These are phyloP conservation scores for Eulacestoma nigropectus DNA, from an alignment of 2,113 vertebrate species.

Conservation along the genomic window DNA sequence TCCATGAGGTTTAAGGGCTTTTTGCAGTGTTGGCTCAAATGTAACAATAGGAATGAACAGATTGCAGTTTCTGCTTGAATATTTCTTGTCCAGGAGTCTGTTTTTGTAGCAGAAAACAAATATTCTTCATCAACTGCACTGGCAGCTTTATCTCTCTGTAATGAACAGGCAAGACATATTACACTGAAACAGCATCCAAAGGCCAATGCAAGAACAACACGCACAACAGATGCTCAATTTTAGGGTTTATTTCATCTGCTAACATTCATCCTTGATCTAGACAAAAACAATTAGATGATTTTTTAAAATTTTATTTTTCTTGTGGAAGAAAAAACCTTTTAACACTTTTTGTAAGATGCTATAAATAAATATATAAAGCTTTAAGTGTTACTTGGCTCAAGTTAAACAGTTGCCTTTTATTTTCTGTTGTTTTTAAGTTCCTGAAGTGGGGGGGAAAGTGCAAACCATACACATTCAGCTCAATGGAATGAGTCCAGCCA, in stretches of 20 bases:
- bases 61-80: not conserved
- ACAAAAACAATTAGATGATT: conserved; percentile 69
- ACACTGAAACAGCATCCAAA: not conserved
- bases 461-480: conserved; percentile 50
- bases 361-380: conserved; percentile 81
- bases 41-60: not conserved
- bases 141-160: not conserved
- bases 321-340: conserved; percentile 49
- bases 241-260: conserved; percentile 76
- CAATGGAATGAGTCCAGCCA: conserved; percentile 1
- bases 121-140: not conserved
- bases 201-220: conserved; percentile 23
- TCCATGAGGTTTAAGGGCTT: not conserved
- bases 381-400: conserved; percentile 68
- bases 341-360: conserved; percentile 64
- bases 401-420: conserved; percentile 43
- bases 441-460: not conserved
- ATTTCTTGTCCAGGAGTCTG: not conserved
- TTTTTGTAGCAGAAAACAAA: not conserved
- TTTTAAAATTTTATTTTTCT: conserved; percentile 44
- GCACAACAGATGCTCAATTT: not conserved
- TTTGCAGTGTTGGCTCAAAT: not conserved
- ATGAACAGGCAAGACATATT: not conserved
- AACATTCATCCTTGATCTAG: conserved; percentile 71
- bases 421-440: conserved; percentile 36